phyloP scores from a whole-genome alignment of 2,797 vertebrate species.

The Enteromius radiatus region DNA sequence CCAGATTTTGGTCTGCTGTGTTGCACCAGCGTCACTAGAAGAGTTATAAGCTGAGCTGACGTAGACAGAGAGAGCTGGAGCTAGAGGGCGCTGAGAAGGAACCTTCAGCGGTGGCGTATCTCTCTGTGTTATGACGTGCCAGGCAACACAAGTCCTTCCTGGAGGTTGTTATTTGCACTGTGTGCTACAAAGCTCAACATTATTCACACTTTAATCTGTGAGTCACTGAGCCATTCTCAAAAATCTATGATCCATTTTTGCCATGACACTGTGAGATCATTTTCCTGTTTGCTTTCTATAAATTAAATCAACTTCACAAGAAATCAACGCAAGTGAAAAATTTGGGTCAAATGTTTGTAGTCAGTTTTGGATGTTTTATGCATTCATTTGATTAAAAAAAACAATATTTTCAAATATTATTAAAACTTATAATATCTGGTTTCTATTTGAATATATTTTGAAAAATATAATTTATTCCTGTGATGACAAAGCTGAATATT shows the following conservation, averaged over 20 bases:
- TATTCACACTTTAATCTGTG: constrained; percentile 6
- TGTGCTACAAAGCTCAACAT: neutral
- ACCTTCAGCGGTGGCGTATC: neutral
- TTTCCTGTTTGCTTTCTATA: neutral
- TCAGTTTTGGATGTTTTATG: neutral
- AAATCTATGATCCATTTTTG: neutral
- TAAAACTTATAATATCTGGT: neutral
- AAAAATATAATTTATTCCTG: neutral
- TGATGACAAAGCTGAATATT: neutral
- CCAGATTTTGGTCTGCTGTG: constrained; percentile 9
- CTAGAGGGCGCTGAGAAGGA: constrained; percentile 17
- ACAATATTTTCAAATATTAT: neutral
- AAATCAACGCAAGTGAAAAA: neutral
- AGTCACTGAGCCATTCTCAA: neutral
- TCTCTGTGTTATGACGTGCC: constrained; percentile 7
- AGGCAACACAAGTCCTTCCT: neutral
- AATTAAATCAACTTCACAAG: neutral
- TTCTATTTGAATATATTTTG: neutral
- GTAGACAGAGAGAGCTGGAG: constrained; percentile 21
- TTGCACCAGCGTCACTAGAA: constrained; percentile 2
- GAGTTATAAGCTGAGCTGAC: constrained; percentile 26
- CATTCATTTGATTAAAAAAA: neutral
- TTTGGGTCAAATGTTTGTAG: neutral
- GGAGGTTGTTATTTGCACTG: neutral
- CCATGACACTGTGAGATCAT: neutral